Base-by-base conservation (phyloP, 2,888 invertebrate species). In the Agrochola lota region DNA sequence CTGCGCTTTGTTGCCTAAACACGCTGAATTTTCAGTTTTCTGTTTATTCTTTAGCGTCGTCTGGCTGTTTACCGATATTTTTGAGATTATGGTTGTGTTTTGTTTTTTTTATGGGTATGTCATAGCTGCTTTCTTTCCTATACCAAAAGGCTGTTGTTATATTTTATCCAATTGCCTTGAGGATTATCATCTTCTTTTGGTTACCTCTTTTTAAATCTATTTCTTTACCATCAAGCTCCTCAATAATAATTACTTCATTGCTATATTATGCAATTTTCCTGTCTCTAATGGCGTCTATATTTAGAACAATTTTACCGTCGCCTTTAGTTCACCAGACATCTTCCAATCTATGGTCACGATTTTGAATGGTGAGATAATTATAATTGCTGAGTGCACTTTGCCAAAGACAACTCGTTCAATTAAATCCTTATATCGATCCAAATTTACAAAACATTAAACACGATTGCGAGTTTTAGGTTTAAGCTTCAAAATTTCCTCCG, bases 1-100 rank as follows among this genome's bases (percentile, higher is more conserved):
- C 85, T 83, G 82, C 84, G 86, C 83, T 82, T 87, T 85, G 88
- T 85, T 83, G 87, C 83, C 90, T 77, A 87, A 89, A 82, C 74
- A 77, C 71, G 66, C 74, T 74, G 86, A 81, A 87, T 89, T 85
- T 87, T 84, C 87, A 87, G 84, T 79, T 78, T 63, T 70, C 52
- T 72, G 66, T 74, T 86, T 83, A 85, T 84, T 77, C 70, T 77
- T 71, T 67, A 75, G 12, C 12, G 11, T 35, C n/a, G 66, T 59
- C 35, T 68, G 59, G 26, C 2, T 30, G 72, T 15, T 55, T 66
- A n/a, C 3, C 0, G 20, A 69, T 20, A 49, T 74, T 70, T 81
- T 66, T 20, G 15, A 68, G 59, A 66, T 67, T 35, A 20, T n/a
- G 6, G 15, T 62, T 46, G 20, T 20, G 11, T 81, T 60, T 20